Conservation (phyloP, 2,113 vertebrate genomes). For the Seriola quinqueradiata region DNA sequence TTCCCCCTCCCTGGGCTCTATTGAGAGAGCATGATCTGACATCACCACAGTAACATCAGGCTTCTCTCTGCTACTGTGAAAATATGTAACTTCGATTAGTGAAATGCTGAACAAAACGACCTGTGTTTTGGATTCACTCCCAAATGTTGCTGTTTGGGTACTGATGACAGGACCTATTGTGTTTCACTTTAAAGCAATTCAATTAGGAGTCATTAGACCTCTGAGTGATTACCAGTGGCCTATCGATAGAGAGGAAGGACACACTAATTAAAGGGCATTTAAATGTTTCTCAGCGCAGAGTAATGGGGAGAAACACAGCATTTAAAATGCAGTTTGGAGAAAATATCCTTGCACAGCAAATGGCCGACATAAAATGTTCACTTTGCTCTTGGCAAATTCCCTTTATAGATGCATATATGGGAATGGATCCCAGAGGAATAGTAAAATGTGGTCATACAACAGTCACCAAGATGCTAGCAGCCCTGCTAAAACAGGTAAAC, state of each 20-base stretch:
- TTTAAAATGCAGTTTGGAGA: constrained; percentile 86
- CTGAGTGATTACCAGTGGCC: constrained; percentile 85
- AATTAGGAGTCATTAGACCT: constrained; percentile 87
- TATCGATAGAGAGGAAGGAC: constrained; percentile 85
- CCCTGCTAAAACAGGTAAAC: constrained; percentile 80
- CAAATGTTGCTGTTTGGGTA: constrained; percentile 75
- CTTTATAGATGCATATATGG: constrained; percentile 83
- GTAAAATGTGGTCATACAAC: constrained; percentile 80
- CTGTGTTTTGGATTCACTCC: constrained; percentile 61
- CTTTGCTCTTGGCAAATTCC: constrained; percentile 83
- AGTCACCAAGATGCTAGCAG: constrained; percentile 68
- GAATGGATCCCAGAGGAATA: constrained; percentile 85
- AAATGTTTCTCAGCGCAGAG: constrained; percentile 83
- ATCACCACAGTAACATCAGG: constrained; percentile 49
- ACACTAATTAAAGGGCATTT: constrained; percentile 88
- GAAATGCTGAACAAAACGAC: constrained; percentile 62
- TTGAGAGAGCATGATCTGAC: constrained; percentile 73
- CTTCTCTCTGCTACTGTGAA: constrained; percentile 59
- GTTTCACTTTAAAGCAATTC: constrained; percentile 84
- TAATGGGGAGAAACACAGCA: constrained; percentile 84
- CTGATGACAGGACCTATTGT: constrained; percentile 78
- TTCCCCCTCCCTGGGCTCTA: constrained; percentile 51
- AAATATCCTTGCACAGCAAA: constrained; percentile 84
- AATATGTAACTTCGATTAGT: constrained; percentile 73
- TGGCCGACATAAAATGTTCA: constrained; percentile 84